Conservation (phyloP, 2,888 invertebrate genomes). For the Octonoba sinensis region DNA sequence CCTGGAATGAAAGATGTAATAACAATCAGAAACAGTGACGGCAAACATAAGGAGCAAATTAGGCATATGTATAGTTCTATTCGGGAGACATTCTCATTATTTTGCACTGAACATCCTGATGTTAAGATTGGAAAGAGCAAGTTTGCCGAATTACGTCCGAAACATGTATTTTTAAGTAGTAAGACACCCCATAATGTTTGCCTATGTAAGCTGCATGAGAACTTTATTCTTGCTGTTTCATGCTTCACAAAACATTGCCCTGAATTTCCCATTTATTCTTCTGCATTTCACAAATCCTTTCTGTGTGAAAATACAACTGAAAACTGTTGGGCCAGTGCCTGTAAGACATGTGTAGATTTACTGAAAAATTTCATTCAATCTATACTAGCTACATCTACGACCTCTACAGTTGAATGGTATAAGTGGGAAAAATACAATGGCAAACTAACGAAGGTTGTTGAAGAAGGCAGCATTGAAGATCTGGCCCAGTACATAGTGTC, state of each 20-base stretch:
- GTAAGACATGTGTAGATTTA: slow-evolving; percentile 1
- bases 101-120: slow-evolving; percentile 10
- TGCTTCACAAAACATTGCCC: background rate
- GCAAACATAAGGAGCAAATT: slow-evolving; percentile 5
- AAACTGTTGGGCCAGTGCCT: background rate
- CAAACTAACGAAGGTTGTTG: background rate
- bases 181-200: background rate
- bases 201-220: background rate
- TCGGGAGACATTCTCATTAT: background rate
- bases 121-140: slow-evolving; percentile 13
- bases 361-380: slow-evolving; percentile 5
- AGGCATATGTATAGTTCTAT: background rate
- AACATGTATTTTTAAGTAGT: background rate
- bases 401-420: background rate
- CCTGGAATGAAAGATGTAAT: background rate
- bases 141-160: slow-evolving; percentile 1
- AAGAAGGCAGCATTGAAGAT: slow-evolving; percentile 14
- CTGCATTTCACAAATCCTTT: background rate
- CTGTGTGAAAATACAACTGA: background rate
- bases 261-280: background rate
- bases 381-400: background rate
- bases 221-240: background rate
- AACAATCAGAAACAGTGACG: background rate
- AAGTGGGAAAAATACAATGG: slow-evolving; percentile 4
- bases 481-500: background rate